A percentile compares a stretch with the other conserved stretches of the same genome.
phyloP scores from a whole-genome alignment of 2,113 vertebrate species.

The Anhinga rufa region DNA sequence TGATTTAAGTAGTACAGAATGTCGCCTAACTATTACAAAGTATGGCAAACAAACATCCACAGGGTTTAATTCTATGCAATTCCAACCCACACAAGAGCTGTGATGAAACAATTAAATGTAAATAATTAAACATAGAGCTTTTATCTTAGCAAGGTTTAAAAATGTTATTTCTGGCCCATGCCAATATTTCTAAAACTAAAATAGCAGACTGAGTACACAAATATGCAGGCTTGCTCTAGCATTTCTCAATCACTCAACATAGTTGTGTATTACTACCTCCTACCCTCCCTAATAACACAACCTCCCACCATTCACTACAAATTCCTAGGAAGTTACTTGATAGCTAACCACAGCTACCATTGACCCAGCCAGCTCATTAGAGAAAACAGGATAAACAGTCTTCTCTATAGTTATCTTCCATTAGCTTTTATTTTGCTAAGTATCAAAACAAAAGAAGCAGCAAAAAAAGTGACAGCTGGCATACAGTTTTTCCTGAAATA shows the following conservation, averaged over 20 bases:
- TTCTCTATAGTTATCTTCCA: neutral
- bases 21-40: neutral
- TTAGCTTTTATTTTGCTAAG: neutral
- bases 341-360: neutral
- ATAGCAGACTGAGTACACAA: neutral
- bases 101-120: neutral
- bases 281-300: neutral
- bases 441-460: neutral
- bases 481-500: neutral
- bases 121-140: neutral
- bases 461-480: neutral
- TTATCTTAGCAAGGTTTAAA: neutral
- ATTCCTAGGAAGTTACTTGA: neutral
- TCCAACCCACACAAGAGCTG: neutral
- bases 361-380: neutral
- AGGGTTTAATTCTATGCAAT: neutral
- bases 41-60: neutral
- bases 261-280: neutral
- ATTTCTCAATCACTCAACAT: neutral
- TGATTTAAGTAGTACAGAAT: neutral
- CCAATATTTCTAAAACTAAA: neutral
- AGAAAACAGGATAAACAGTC: neutral
- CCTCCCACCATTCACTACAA: neutral
- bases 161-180: neutral
- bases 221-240: neutral